phyloP scores from a whole-genome alignment of 2,888 invertebrate genomes.

The Limnephilus lunatus region DNA sequence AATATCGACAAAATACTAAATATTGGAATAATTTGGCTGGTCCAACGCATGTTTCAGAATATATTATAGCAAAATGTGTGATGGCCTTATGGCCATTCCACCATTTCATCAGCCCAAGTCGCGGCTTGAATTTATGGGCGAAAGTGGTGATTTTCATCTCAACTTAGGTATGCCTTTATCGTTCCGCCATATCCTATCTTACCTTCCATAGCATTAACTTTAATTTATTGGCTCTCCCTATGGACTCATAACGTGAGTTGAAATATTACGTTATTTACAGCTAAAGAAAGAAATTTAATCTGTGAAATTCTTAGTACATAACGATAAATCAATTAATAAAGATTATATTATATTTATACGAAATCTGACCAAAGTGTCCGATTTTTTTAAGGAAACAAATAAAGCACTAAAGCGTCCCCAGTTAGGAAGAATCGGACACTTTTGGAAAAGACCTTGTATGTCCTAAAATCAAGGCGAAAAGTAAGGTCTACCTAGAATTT shows the following conservation, averaged over 20 bases:
- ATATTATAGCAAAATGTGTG: not conserved
- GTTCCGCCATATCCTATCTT: not conserved
- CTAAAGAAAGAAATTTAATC: not conserved
- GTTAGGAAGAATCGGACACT: not conserved
- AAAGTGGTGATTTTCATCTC: not conserved
- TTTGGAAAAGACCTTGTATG: no score
- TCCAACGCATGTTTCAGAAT: not conserved
- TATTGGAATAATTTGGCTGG: not conserved
- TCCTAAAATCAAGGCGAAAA: no score
- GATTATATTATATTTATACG: not conserved
- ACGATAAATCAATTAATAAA: slow-evolving; percentile 2
- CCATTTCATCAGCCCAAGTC: not conserved
- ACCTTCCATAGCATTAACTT: not conserved
- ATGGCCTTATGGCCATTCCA: not conserved
- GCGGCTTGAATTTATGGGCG: not conserved
- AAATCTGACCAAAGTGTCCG: not conserved
- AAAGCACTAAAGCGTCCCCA: not conserved
- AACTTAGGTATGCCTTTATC: slow-evolving; percentile 2
- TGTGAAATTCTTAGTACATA: not conserved
- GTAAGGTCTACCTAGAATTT: not conserved
- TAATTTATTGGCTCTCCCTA: not conserved
- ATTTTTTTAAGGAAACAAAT: not conserved
- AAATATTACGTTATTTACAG: not conserved
- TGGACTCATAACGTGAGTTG: not conserved
- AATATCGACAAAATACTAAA: not conserved